Conservation (phyloP, 2,888 invertebrate species). For the Stegophylla sp. region DNA sequence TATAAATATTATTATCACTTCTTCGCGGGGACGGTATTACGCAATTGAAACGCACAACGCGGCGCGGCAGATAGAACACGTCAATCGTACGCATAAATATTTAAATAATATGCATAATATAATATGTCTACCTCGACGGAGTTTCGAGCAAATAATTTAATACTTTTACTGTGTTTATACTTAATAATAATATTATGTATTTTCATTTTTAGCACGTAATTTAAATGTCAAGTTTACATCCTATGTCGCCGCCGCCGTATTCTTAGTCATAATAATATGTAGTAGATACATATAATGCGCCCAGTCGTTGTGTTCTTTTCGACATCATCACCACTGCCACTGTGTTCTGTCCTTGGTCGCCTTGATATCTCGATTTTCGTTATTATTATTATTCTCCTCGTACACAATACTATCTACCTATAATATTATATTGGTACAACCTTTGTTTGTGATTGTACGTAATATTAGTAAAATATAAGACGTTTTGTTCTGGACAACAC, state of each 20-base stretch:
- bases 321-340: not conserved
- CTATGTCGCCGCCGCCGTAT: not conserved
- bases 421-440: not conserved
- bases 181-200: too few relatives aligned
- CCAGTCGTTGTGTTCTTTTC: not conserved
- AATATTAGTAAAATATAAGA: not conserved
- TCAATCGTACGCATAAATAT: too few relatives aligned
- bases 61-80: too few relatives aligned
- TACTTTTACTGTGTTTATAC: too few relatives aligned
- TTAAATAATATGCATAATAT: too few relatives aligned
- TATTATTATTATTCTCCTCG: not conserved
- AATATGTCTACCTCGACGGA: not conserved
- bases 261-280: not conserved
- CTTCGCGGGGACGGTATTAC: too few relatives aligned
- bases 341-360: conserved; percentile 8
- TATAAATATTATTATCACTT: too few relatives aligned
- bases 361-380: not conserved
- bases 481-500: not conserved
- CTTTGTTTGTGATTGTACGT: not conserved
- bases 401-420: too few relatives aligned
- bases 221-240: not conserved
- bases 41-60: too few relatives aligned
- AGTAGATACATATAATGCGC: not conserved
- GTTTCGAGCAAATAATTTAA: not conserved
- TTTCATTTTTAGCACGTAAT: not conserved